phyloP scores from a whole-genome alignment of 1,140 invertebrate genomes.

The Drosophila bocqueti region DNA sequence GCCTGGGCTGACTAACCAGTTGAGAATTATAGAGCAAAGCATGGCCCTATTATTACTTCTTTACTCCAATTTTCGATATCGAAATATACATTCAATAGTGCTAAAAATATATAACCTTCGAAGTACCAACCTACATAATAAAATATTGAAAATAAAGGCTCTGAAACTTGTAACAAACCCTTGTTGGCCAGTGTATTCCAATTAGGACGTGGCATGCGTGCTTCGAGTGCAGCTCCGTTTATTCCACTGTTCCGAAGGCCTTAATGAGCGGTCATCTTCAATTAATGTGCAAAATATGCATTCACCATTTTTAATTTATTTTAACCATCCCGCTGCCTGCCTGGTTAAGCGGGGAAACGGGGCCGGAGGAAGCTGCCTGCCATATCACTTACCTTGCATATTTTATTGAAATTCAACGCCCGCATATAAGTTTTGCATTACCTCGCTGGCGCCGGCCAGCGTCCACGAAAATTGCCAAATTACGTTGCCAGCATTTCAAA shows the following conservation, averaged over 20 bases:
- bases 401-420: conserved; percentile 79
- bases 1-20: too few relatives aligned
- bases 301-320: conserved; percentile 59
- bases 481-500: conserved; percentile 78
- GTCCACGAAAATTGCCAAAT: conserved; percentile 74
- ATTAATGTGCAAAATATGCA: conserved; percentile 66
- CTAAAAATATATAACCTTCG: not conserved
- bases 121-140: not conserved
- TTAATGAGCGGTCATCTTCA: conserved; percentile 66
- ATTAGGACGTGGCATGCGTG: conserved; percentile 55
- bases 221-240: conserved; percentile 53
- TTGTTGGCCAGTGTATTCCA: conserved; percentile 40
- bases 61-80: not conserved
- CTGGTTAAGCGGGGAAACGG: conserved; percentile 1
- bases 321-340: conserved; percentile 19
- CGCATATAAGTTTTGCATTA: conserved; percentile 74
- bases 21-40: not conserved
- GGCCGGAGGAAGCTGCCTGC: not conserved
- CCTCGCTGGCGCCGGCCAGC: conserved; percentile 31
- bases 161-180: rapidly evolving
- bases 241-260: conserved; percentile 51
- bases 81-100: not conserved
- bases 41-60: not conserved
- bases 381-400: conserved; percentile 71
- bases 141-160: too few relatives aligned